phyloP scores from a whole-genome alignment of 2,888 invertebrate species.

The Acleris cristana region DNA sequence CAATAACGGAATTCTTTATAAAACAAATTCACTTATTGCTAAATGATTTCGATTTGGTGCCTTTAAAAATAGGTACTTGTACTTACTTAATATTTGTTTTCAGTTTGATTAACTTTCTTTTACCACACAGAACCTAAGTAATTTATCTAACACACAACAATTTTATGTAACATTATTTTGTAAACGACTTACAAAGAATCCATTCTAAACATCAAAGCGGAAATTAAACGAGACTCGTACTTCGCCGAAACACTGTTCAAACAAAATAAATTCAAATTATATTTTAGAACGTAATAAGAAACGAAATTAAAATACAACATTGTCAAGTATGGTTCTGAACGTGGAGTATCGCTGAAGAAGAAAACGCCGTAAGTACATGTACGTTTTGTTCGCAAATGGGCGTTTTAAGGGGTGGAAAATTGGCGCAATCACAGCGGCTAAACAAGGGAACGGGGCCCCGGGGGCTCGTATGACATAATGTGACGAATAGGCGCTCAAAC shows the following conservation, averaged over 20 bases:
- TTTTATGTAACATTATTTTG: no score
- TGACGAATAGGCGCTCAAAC: slow-evolving; percentile 55
- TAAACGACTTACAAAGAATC: slow-evolving; percentile 2
- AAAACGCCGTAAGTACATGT: slow-evolving; percentile 20
- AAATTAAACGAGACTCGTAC: slow-evolving; percentile 9
- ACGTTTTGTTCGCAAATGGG: slow-evolving; percentile 15
- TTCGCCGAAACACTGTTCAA: slow-evolving; percentile 12
- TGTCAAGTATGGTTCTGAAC: slow-evolving; percentile 25
- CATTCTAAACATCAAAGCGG: slow-evolving; percentile 18
- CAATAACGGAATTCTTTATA: slow-evolving; percentile 10
- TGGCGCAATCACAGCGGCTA: slow-evolving; percentile 41
- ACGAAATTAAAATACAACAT: slow-evolving; percentile 33
- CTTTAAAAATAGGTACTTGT: no score
- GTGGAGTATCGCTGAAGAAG: slow-evolving; percentile 10
- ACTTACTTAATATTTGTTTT: no score
- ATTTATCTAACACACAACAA: no score
- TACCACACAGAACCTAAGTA: no score
- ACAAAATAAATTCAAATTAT: slow-evolving; percentile 27
- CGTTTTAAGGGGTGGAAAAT: slow-evolving; percentile 31
- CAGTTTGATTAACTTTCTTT: no score
- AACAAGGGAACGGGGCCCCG: slow-evolving; percentile 56
- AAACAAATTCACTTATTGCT: not conserved
- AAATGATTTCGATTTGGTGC: no score
- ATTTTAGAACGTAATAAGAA: slow-evolving; percentile 29
- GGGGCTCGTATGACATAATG: slow-evolving; percentile 57